Conservation (phyloP, 2,797 vertebrate species). For the Otolemur crassicaudatus region DNA sequence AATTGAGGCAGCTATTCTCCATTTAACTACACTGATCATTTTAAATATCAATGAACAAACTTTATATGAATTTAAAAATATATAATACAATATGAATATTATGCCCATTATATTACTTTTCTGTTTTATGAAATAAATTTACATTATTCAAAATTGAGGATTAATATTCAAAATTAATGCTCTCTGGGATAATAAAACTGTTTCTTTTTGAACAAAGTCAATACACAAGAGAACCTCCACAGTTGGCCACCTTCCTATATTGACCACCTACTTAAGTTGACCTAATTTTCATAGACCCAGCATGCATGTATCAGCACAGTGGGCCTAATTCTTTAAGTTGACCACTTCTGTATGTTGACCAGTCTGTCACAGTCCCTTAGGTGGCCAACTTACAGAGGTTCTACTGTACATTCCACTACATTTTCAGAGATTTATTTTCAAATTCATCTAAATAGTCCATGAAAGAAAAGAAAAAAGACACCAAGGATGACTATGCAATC, state of each 20-base stretch:
- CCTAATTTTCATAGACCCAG: too few relatives aligned
- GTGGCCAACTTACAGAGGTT: too few relatives aligned
- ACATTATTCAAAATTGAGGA: not conserved
- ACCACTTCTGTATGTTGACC: too few relatives aligned
- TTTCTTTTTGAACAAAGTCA: not conserved
- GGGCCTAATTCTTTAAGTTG: too few relatives aligned
- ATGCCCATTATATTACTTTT: not conserved
- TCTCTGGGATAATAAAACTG: not conserved
- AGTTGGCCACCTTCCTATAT: too few relatives aligned
- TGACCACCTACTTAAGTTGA: too few relatives aligned
- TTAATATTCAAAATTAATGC: not conserved
- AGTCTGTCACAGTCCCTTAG: too few relatives aligned
- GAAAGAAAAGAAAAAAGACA: not conserved
- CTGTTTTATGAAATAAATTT: constrained; percentile 14
- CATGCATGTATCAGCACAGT: too few relatives aligned
- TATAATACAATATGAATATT: not conserved
- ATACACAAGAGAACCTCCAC: too few relatives aligned
- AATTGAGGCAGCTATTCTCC: not conserved
- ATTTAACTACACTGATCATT: not conserved
- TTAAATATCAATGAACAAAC: constrained; percentile 5
- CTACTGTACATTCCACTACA: not conserved
- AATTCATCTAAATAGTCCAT: not conserved
- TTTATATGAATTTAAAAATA: not conserved
- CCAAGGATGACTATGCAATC: too few relatives aligned
- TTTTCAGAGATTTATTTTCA: constrained; percentile 6